Evolutionary conservation across 2,797 vertebrate genomes (phyloP).

Genomic region (Dendrocincla fuliginosa): DNA sequence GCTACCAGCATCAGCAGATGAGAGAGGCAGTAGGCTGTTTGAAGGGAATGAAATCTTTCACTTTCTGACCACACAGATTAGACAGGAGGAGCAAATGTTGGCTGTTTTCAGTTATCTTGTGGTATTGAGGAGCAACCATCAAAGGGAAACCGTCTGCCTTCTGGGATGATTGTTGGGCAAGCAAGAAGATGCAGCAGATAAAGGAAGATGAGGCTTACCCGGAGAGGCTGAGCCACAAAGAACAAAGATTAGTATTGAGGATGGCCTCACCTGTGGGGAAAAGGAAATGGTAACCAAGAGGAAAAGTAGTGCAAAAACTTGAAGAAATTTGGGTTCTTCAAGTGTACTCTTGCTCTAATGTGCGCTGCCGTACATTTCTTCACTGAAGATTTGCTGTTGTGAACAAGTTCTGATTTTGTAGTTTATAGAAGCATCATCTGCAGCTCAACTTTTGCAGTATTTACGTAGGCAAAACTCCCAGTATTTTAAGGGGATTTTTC

Average conservation of each 20-base stretch:
- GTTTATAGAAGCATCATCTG: not conserved
- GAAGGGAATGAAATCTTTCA: conserved; percentile 26
- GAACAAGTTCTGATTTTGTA: not conserved
- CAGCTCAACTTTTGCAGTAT: not conserved
- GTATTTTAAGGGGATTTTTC: conserved; percentile 31
- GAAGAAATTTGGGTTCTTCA: not conserved
- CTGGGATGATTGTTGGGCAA: not conserved
- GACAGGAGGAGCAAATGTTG: not conserved
- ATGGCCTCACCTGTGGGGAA: not conserved
- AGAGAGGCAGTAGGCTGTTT: not conserved
- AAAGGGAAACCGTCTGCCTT: conserved; percentile 24
- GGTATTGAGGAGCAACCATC: conserved; percentile 3
- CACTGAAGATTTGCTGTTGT: not conserved
- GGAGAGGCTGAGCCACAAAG: not conserved
- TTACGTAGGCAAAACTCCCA: conserved; percentile 6
- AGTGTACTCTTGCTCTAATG: not conserved
- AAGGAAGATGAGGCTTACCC: not conserved
- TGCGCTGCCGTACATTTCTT: not conserved
- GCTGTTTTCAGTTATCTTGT: not conserved
- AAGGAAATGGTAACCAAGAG: not conserved
- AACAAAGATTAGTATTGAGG: not conserved
- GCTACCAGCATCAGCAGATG: not conserved
- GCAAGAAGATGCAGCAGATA: conserved; percentile 19
- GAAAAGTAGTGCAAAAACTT: not conserved
- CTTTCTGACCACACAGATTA: conserved; percentile 42